Conservation (phyloP, 2,888 invertebrate species). For the Athripsodes cinereus region DNA sequence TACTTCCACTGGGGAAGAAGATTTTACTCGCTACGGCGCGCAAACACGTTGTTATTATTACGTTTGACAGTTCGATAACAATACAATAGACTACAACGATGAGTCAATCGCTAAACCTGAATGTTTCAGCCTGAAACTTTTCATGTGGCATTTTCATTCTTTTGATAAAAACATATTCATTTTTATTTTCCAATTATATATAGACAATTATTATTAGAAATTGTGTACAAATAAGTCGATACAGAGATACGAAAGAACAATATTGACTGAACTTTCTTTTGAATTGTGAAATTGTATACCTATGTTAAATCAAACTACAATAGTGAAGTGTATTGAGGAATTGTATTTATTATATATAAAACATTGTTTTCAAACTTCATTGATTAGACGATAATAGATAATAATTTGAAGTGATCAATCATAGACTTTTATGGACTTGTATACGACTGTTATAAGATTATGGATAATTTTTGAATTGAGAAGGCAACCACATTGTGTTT, state of each 20-base stretch:
- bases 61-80: constrained; percentile 11
- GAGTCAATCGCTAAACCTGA: background rate
- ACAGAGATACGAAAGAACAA: no score
- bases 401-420: constrained; percentile 13
- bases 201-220: no score
- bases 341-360: background rate
- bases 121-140: background rate
- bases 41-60: constrained; percentile 1
- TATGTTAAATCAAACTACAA: background rate
- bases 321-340: background rate
- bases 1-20: background rate
- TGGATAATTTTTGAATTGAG: constrained; percentile 15
- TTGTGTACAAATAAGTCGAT: no score
- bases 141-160: no score
- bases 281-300: no score
- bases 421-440: constrained; percentile 9
- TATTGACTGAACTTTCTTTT: no score
- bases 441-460: constrained; percentile 15
- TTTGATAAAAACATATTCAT: no score
- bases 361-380: background rate
- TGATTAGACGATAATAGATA: background rate
- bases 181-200: no score
- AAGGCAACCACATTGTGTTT: constrained; percentile 10
- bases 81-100: background rate
- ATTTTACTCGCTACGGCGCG: background rate